Base-by-base conservation (phyloP, 2,888 invertebrate genomes). In the Agonopterix arenella region DNA sequence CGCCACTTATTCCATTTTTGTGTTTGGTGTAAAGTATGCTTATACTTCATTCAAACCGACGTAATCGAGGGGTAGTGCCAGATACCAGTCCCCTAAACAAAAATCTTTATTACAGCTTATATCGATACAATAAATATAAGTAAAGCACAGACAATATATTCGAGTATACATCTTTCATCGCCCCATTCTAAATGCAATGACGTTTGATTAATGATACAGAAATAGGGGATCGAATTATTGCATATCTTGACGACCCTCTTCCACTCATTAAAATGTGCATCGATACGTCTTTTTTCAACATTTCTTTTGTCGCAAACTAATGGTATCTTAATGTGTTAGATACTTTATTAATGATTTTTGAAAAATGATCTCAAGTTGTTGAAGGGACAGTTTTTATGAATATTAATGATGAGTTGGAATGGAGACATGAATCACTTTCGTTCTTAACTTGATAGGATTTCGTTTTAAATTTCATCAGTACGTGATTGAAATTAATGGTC, bases 161-260 rank as follows among this genome's bases (percentile, higher is more conserved):
- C 80, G 42, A 49, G 73, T 72, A 74, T 76, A 73, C 71, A 76
- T 76, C 76, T 77, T 76, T 84, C 83, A 62, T 73, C 85, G 80
- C 88, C 85, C 86, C 72, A 80, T 80, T 78, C 80, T 79, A 80
- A 82, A 84, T 79, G 80, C 73, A 70, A 68, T 76, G 72, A 70
- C 74, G 58, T 81, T 85, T 88, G 88, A 88, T 88, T 85, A 85
- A 88, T 88, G 84, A 68, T 59, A 61, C 63, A 62, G 71, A 70
- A 73, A 72, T 64, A 61, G 78, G 81, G 74, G 64, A 60, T 61
- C 56, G 70, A 71, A 75, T 76, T 69, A 73, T 70, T 73, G 66
- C 64, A 70, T 75, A 71, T 74, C 72, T 73, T 64, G 67, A 68
- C 57, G 58, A 67, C 66, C 70, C 68, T 69, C 62, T 63, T 59